phyloP scores from a whole-genome alignment of 35 echinoderm and acorn worm species.

The Heliocidaris tuberculata region DNA sequence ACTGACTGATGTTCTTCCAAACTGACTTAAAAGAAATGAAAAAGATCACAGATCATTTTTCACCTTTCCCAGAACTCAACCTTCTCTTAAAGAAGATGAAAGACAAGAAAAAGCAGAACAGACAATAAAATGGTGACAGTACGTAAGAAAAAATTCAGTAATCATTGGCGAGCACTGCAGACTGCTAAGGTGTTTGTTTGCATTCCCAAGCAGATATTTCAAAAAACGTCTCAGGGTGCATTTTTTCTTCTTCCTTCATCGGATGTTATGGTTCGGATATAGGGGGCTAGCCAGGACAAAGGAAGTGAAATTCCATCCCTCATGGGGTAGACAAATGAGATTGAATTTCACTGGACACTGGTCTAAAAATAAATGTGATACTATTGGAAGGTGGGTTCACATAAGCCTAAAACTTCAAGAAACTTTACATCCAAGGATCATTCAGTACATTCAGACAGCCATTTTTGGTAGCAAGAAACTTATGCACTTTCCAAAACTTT shows the following conservation, averaged over 20 bases:
- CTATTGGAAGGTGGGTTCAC: not conserved
- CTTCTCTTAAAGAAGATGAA: too few relatives aligned
- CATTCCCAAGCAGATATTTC: not conserved
- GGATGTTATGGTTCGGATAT: not conserved
- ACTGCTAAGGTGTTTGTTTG: not conserved
- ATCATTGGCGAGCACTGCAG: not conserved
- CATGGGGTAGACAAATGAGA: not conserved
- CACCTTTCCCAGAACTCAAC: too few relatives aligned
- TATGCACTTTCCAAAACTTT: too few relatives aligned
- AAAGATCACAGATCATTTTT: too few relatives aligned
- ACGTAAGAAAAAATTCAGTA: not conserved
- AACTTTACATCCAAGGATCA: not conserved
- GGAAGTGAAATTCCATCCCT: not conserved
- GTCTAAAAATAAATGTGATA: not conserved
- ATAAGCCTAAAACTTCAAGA: not conserved
- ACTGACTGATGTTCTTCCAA: too few relatives aligned
- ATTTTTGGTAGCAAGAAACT: too few relatives aligned
- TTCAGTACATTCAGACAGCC: too few relatives aligned
- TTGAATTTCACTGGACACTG: not conserved
- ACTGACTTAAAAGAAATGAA: too few relatives aligned
- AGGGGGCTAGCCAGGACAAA: not conserved
- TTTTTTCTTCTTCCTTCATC: not conserved
- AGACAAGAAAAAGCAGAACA: too few relatives aligned
- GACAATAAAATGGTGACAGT: not conserved
- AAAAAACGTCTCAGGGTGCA: not conserved